phyloP scores from a whole-genome alignment of 2,888 invertebrate species.

The Orthosia gracilis region DNA sequence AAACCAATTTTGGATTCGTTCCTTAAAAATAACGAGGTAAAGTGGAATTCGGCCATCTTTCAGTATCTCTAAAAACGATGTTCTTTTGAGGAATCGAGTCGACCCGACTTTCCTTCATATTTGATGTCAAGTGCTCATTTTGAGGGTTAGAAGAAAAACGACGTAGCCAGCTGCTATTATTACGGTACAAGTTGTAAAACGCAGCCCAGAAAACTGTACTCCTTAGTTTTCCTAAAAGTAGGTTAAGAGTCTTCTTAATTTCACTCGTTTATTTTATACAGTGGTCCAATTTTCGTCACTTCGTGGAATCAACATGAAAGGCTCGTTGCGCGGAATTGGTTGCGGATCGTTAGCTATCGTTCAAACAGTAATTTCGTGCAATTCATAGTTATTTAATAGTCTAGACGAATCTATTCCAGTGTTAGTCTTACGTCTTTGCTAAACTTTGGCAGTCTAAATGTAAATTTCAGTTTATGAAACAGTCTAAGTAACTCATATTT shows the following conservation, averaged over 20 bases:
- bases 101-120: slow-evolving; percentile 32
- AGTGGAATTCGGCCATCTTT: slow-evolving; percentile 27
- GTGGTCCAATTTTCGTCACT: slow-evolving; percentile 38
- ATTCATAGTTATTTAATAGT: slow-evolving; percentile 37
- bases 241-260: slow-evolving; percentile 52
- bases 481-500: slow-evolving; percentile 25
- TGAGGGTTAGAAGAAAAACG: slow-evolving; percentile 28
- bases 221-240: slow-evolving; percentile 31
- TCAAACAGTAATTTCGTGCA: slow-evolving; percentile 33
- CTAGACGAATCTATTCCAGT: slow-evolving; percentile 31
- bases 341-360: slow-evolving; percentile 22
- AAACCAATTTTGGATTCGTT: slow-evolving; percentile 40
- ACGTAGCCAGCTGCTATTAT: slow-evolving; percentile 36
- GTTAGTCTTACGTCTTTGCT: slow-evolving; percentile 3
- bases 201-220: slow-evolving; percentile 25
- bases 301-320: slow-evolving; percentile 7
- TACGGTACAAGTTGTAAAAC: slow-evolving; percentile 48
- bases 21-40: slow-evolving; percentile 44
- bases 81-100: slow-evolving; percentile 39
- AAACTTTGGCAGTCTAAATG: neutral
- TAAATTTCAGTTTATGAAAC: slow-evolving; percentile 14
- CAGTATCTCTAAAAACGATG: slow-evolving; percentile 29
- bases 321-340: slow-evolving; percentile 19
- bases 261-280: slow-evolving; percentile 36
- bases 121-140: slow-evolving; percentile 51